phyloP scores from a whole-genome alignment of 2,797 vertebrate species.

The Hypotaenidia philippensis region DNA sequence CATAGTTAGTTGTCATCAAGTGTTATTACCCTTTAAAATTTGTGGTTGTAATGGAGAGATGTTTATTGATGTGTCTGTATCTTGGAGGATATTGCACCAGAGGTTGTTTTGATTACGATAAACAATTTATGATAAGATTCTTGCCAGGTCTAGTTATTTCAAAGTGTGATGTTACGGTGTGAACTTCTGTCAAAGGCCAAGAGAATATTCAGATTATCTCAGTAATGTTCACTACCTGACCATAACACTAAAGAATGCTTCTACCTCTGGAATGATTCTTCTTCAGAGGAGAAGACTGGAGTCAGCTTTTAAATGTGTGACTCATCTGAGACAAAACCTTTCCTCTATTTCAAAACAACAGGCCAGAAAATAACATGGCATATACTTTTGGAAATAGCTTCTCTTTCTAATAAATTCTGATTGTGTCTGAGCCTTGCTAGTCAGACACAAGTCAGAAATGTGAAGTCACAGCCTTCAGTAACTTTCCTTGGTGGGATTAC shows the following conservation, averaged over 20 bases:
- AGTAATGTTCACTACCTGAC: not conserved
- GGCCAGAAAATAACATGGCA: not conserved
- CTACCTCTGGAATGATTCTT: not conserved
- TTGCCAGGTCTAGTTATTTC: not conserved
- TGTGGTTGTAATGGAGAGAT: not conserved
- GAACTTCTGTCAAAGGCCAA: not conserved
- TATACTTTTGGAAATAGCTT: not conserved
- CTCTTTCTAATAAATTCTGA: not conserved
- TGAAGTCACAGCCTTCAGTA: not conserved
- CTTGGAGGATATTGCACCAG: not conserved
- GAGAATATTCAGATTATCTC: not conserved
- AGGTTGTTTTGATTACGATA: not conserved
- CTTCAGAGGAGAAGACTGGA: not conserved
- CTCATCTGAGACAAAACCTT: not conserved
- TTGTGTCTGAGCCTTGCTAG: not conserved
- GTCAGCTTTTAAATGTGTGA: not conserved
- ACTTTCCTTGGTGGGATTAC: not conserved
- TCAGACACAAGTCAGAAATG: not conserved
- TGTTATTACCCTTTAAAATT: not conserved
- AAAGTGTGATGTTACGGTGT: not conserved
- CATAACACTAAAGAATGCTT: not conserved
- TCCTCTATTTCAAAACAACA: not conserved
- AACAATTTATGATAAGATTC: not conserved
- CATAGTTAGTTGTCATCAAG: not conserved
- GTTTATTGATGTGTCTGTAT: not conserved